Percentiles rank a stretch among this genome's conserved stretches.
These are phyloP conservation scores for Pseudopodoces humilis DNA, from an alignment of 2,113 vertebrate genomes.

Conservation along the genomic window DNA sequence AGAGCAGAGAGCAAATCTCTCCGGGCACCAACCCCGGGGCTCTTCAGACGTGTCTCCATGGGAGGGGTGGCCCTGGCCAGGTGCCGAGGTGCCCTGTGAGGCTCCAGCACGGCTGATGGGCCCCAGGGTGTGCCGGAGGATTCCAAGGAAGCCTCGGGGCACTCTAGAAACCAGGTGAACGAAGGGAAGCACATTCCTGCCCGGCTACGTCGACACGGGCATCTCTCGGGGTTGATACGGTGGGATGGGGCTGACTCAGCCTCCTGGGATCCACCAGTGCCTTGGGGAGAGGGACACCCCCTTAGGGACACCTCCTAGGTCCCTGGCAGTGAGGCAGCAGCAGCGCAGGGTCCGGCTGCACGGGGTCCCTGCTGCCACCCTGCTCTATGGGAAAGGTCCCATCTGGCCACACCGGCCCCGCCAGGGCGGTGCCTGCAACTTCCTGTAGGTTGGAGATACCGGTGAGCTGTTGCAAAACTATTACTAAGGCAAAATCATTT, in stretches of 20 bases:
- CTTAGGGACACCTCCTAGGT: not conserved
- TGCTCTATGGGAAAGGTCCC: not conserved
- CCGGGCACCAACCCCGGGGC: fast-evolving
- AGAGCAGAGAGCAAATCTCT: not conserved
- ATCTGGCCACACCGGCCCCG: fast-evolving
- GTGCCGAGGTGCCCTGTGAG: fast-evolving
- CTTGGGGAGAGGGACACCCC: not conserved
- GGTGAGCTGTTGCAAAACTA: not conserved
- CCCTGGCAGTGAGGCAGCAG: not conserved
- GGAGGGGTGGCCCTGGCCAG: not conserved
- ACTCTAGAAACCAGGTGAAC: not conserved
- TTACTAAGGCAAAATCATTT: not conserved
- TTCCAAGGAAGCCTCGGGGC: not conserved
- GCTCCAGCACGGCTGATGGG: fast-evolving
- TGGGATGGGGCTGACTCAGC: not conserved
- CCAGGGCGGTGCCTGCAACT: not conserved
- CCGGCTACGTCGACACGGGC: not conserved
- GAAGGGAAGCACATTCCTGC: not conserved
- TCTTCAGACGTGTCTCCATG: fast-evolving
- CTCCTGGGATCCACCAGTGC: not conserved
- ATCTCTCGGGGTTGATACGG: not conserved
- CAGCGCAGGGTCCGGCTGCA: fast-evolving
- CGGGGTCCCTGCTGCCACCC: not conserved
- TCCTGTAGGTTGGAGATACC: not conserved
- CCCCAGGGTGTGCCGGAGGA: not conserved